phyloP scores from a whole-genome alignment of 2,797 vertebrate species.

The Catharus ustulatus region DNA sequence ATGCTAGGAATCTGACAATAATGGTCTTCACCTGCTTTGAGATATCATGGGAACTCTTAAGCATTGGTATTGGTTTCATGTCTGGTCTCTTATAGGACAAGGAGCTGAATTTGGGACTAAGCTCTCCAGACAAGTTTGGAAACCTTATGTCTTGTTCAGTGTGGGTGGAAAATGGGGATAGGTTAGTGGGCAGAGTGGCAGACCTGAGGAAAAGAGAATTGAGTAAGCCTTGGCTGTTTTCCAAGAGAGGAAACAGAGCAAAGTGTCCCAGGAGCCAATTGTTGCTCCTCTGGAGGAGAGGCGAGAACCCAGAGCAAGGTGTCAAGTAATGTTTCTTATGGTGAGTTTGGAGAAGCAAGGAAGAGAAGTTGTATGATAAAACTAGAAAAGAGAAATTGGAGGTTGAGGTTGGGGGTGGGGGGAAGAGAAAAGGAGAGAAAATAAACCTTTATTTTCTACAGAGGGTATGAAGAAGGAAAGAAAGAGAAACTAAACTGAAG shows the following conservation, averaged over 20 bases:
- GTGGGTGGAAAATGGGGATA: constrained; percentile 39
- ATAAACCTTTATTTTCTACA: background rate
- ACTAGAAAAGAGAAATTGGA: background rate
- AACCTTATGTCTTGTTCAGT: background rate
- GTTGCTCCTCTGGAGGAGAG: background rate
- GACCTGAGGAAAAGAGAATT: constrained; percentile 29
- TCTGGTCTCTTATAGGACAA: background rate
- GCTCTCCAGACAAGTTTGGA: constrained; percentile 48
- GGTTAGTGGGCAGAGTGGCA: constrained; percentile 41
- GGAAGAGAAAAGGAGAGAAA: background rate
- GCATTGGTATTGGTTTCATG: constrained; percentile 29
- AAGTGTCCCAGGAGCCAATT: constrained; percentile 8
- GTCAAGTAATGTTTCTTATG: background rate
- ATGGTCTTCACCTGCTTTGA: constrained; percentile 58
- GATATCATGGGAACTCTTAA: constrained; percentile 10
- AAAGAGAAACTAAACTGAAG: constrained; percentile 36
- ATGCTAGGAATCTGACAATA: constrained; percentile 52
- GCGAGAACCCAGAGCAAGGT: background rate
- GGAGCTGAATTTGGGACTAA: constrained; percentile 10
- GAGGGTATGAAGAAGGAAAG: background rate
- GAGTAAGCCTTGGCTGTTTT: constrained; percentile 29
- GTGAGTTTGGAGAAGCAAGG: background rate
- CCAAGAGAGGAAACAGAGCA: constrained; percentile 10
- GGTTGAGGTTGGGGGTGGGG: background rate
- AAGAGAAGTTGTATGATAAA: background rate